A percentile compares a stretch with the other conserved stretches of the same genome.
These are phyloP conservation scores for Ctenosaura bakeri DNA, from an alignment of 2,797 vertebrate genomes.

Conservation along the genomic window DNA sequence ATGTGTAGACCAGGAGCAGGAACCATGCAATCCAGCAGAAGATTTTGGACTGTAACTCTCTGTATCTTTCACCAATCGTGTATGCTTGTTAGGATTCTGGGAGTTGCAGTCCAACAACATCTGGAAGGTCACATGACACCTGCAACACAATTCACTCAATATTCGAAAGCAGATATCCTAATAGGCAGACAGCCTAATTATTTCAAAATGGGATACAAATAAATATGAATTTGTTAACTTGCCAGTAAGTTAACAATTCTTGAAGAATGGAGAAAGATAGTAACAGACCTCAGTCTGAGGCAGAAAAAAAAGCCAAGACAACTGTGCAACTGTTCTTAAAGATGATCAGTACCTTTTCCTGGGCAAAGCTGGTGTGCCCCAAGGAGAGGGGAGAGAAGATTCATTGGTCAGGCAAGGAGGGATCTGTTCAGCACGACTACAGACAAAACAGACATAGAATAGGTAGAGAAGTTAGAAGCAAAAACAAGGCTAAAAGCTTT, in stretches of 20 bases:
- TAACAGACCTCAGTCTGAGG: slow-evolving; percentile 3
- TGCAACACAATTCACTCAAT: neutral
- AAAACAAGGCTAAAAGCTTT: slow-evolving; percentile 64
- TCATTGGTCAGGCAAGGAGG: slow-evolving; percentile 99
- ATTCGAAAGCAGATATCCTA: neutral
- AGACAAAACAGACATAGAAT: slow-evolving; percentile 84
- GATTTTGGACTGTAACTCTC: too few relatives aligned
- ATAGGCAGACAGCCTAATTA: too few relatives aligned
- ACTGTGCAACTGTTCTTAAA: slow-evolving; percentile 61
- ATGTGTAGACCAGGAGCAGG: neutral
- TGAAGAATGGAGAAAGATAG: slow-evolving; percentile 1
- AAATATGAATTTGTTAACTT: too few relatives aligned
- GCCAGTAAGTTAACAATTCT: slow-evolving; percentile 22
- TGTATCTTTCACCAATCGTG: too few relatives aligned
- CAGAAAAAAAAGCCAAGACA: slow-evolving; percentile 32
- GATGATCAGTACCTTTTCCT: slow-evolving; percentile 95
- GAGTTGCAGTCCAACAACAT: too few relatives aligned
- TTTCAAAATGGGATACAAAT: too few relatives aligned
- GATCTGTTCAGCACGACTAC: slow-evolving; percentile 97
- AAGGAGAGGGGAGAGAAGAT: slow-evolving; percentile 98
- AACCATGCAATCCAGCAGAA: too few relatives aligned
- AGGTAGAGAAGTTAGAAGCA: slow-evolving; percentile 83
- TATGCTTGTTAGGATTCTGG: too few relatives aligned
- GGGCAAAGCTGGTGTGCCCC: slow-evolving; percentile 97
- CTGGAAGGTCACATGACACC: neutral